A percentile compares a stretch with the other conserved stretches of the same genome.
phyloP scores from a whole-genome alignment of 2,888 invertebrate genomes.

The Lepidocyrtinus sp. region DNA sequence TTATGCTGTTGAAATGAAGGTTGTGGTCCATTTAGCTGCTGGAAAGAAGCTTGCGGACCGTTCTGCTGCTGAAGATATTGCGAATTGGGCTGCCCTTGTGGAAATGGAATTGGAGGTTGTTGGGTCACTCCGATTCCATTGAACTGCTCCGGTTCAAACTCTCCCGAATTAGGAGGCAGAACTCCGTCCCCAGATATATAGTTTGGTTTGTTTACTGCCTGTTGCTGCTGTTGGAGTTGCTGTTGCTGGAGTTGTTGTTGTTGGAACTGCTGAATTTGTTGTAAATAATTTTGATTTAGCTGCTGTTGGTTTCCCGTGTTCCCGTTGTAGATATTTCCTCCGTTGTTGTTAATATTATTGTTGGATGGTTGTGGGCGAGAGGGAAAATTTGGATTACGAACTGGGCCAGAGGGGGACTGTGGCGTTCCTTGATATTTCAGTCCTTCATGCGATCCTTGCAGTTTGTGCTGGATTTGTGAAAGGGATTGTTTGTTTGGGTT shows the following conservation, averaged over 20 bases:
- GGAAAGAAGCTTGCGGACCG: neutral
- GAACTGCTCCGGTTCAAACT: too few species aligned
- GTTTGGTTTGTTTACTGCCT: too few species aligned
- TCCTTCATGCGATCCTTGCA: conserved; percentile 5
- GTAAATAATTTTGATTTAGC: neutral
- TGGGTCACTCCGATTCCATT: too few species aligned
- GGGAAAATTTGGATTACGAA: neutral
- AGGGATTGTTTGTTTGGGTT: conserved; percentile 49
- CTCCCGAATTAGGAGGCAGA: too few species aligned
- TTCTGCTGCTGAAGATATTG: neutral
- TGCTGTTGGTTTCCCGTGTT: too few species aligned
- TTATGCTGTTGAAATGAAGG: conserved; percentile 27
- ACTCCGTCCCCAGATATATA: too few species aligned
- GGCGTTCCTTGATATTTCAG: conserved; percentile 50
- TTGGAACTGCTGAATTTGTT: conserved; percentile 8
- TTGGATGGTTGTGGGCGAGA: conserved; percentile 7
- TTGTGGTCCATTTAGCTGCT: conserved; percentile 21
- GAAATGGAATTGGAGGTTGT: conserved; percentile 14
- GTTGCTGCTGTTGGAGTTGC: conserved; percentile 34
- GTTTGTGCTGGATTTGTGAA: conserved; percentile 43
- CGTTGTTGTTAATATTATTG: neutral
- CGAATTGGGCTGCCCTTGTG: conserved; percentile 23
- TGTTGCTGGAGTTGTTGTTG: conserved; percentile 39
- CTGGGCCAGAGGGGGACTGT: conserved; percentile 18
- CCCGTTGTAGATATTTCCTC: too few species aligned